Conservation (phyloP, 2,888 invertebrate species). For the Phytoseiulus persimilis region DNA sequence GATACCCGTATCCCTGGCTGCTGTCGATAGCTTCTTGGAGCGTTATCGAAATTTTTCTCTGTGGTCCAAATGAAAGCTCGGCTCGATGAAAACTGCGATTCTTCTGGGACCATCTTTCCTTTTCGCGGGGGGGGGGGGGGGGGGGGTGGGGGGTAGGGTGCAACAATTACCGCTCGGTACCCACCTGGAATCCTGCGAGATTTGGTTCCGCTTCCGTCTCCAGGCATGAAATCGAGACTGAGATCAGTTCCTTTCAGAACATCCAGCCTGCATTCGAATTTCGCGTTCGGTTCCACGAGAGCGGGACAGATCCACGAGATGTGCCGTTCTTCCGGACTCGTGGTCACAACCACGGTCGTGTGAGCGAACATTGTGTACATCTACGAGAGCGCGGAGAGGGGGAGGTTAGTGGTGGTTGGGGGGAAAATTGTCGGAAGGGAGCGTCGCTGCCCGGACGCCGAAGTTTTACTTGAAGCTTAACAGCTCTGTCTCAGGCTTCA, state of each 20-base stretch:
- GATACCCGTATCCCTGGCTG: not conserved
- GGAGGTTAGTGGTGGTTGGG: too few species aligned
- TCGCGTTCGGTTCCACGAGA: conserved; percentile 48
- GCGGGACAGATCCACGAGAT: conserved; percentile 47
- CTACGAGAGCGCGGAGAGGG: conserved; percentile 34
- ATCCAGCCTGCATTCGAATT: conserved; percentile 47
- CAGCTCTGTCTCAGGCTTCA: too few species aligned
- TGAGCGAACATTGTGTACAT: conserved; percentile 44
- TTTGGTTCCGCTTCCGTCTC: conserved; percentile 44
- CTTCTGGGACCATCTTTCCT: too few species aligned
- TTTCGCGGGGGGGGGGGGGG: too few species aligned
- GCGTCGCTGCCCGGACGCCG: too few species aligned
- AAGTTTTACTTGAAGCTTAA: too few species aligned
- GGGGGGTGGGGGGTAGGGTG: too few species aligned
- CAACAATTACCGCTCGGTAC: not conserved
- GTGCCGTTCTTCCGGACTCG: conserved; percentile 45
- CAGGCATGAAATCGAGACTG: conserved; percentile 45
- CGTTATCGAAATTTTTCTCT: too few species aligned
- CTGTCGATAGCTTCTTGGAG: not conserved
- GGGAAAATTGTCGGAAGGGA: too few species aligned
- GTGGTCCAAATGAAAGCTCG: too few species aligned
- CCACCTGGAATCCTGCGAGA: conserved; percentile 44
- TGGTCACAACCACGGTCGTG: conserved; percentile 47
- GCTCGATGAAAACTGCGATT: too few species aligned
- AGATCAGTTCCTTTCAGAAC: conserved; percentile 48